Conservation (phyloP, 1,140 invertebrate species). For the Ephestia elutella region DNA sequence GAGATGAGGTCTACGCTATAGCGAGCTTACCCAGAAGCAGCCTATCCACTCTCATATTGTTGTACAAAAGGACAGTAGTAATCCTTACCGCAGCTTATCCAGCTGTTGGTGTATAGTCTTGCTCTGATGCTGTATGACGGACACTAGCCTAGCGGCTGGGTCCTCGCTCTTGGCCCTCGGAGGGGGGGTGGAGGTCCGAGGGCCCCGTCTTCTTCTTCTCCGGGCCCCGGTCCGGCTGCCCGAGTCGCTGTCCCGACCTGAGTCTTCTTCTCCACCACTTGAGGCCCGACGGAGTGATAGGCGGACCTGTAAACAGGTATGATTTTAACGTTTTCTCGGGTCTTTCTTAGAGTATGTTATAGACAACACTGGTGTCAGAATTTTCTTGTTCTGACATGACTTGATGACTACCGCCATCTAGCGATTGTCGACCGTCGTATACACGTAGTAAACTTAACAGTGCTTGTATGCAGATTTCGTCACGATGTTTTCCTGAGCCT, state of each 20-base stretch:
- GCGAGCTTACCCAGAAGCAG: no score
- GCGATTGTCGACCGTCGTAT: no score
- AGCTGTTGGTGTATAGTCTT: slow-evolving; percentile 86
- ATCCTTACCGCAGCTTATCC: slow-evolving; percentile 75
- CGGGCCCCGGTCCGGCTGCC: slow-evolving; percentile 41
- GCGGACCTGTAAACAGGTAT: slow-evolving; percentile 39
- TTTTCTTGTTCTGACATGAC: no score
- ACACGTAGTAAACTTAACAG: no score
- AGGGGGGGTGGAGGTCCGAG: slow-evolving; percentile 46
- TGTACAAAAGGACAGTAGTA: not conserved
- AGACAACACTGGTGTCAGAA: no score
- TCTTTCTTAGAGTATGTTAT: no score
- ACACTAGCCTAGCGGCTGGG: slow-evolving; percentile 81
- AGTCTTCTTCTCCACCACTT: slow-evolving; percentile 63
- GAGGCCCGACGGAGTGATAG: slow-evolving; percentile 56
- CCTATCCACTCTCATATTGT: no score
- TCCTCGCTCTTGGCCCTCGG: slow-evolving; percentile 59
- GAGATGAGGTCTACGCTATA: no score
- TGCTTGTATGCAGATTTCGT: no score
- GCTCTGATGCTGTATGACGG: slow-evolving; percentile 86
- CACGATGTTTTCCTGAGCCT: no score
- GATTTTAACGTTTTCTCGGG: not conserved
- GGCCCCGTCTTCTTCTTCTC: slow-evolving; percentile 35
- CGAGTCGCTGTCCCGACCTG: slow-evolving; percentile 59
- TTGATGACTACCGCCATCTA: no score